phyloP scores from a whole-genome alignment of 1,140 invertebrate genomes.

The Apis mellifera region DNA sequence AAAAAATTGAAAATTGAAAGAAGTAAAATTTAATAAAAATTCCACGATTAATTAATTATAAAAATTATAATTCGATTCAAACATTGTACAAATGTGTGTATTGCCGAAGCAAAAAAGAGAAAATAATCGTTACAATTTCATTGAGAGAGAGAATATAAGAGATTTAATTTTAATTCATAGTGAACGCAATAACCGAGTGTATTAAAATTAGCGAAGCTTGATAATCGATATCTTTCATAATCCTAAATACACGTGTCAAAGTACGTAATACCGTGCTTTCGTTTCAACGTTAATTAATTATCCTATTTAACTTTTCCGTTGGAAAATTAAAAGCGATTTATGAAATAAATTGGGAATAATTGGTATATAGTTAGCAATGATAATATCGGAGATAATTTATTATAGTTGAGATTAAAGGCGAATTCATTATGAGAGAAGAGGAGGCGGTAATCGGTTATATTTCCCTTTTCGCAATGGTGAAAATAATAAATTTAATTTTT shows the following conservation, averaged over 20 bases:
- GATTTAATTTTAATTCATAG: background rate
- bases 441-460: background rate
- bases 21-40: no score
- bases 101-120: no score
- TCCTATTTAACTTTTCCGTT: background rate
- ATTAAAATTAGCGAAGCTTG: background rate
- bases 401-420: background rate
- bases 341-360: background rate
- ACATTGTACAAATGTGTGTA: background rate
- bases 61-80: background rate
- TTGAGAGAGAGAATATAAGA: background rate
- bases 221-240: background rate
- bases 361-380: background rate
- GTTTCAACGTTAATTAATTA: background rate
- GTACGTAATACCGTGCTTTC: background rate
- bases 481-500: background rate
- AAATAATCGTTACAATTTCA: background rate
- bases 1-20: no score
- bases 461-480: background rate
- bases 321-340: background rate
- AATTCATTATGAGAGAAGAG: background rate
- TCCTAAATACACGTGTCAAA: background rate
- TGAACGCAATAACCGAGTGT: background rate
- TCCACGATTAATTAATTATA: no score
- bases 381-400: background rate